A percentile compares a stretch with the other conserved stretches of the same genome.
phyloP scores from a whole-genome alignment of 2,797 vertebrate species.

The Buceros bicornis region DNA sequence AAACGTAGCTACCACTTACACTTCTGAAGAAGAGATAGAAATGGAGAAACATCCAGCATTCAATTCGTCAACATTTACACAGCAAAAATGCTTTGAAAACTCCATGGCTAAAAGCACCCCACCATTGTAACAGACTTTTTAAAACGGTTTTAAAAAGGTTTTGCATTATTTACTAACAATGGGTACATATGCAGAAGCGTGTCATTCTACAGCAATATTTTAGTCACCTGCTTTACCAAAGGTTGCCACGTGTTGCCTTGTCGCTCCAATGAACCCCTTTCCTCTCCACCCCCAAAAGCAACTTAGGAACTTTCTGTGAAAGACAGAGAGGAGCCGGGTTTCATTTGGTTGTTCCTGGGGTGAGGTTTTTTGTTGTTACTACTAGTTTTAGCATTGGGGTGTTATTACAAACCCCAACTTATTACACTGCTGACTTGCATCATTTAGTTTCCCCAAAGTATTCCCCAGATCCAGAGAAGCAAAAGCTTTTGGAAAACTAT shows the following conservation, averaged over 20 bases:
- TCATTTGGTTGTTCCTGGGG: not conserved
- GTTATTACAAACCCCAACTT: not conserved
- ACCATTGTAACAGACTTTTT: not conserved
- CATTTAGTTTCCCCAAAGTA: not conserved
- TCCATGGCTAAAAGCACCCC: slow-evolving; percentile 38
- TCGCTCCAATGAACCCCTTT: not conserved
- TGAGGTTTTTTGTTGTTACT: not conserved
- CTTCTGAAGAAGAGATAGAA: not conserved
- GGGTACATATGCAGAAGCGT: slow-evolving; percentile 52
- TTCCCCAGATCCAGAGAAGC: not conserved
- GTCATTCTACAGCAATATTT: slow-evolving; percentile 40
- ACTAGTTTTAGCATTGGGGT: not conserved
- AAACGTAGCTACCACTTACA: not conserved
- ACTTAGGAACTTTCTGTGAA: not conserved
- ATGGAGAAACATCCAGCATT: slow-evolving; percentile 20
- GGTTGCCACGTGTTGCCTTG: not conserved
- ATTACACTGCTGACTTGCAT: not conserved
- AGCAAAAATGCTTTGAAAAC: slow-evolving; percentile 41
- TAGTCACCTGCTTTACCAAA: not conserved
- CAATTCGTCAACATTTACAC: slow-evolving; percentile 22
- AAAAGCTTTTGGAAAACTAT: not conserved
- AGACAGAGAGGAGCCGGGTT: not conserved
- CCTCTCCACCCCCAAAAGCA: not conserved
- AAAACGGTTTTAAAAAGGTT: not conserved
- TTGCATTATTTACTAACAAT: slow-evolving; percentile 54